phyloP scores from a whole-genome alignment of 1,140 invertebrate genomes.

The Euwallacea similis region DNA sequence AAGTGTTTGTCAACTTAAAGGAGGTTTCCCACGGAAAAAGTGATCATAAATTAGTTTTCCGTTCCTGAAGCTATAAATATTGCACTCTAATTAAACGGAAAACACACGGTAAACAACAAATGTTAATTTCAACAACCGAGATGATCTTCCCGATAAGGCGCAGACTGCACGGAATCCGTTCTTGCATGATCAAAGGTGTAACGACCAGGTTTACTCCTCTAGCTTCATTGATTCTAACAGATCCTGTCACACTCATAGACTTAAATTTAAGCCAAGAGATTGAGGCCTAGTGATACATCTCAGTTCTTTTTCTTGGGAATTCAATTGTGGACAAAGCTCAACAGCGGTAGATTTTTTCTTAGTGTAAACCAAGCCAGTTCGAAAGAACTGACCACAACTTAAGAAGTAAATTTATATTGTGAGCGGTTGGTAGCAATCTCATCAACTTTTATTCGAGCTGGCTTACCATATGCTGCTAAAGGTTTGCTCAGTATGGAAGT shows the following conservation, averaged over 20 bases:
- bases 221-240: no score
- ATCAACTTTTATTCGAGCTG: slow-evolving; percentile 1
- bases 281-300: no score
- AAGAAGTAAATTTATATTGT: slow-evolving; percentile 6
- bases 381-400: not conserved
- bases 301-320: no score
- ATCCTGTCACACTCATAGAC: no score
- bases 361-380: not conserved
- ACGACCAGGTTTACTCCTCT: no score
- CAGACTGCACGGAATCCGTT: slow-evolving; percentile 1
- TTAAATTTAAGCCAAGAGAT: no score
- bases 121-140: not conserved
- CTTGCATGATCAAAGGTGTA: not conserved
- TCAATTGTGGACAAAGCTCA: no score
- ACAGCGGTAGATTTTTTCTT: not conserved
- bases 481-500: slow-evolving; percentile 1
- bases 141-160: not conserved
- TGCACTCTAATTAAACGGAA: slow-evolving; percentile 2
- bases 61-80: slow-evolving; percentile 1
- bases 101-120: not conserved
- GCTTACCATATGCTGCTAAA: slow-evolving; percentile 6
- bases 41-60: not conserved
- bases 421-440: not conserved
- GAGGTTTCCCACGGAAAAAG: not conserved
- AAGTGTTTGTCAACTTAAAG: no score